Conservation (phyloP, 2,888 invertebrate genomes). For the Mythimna impura region DNA sequence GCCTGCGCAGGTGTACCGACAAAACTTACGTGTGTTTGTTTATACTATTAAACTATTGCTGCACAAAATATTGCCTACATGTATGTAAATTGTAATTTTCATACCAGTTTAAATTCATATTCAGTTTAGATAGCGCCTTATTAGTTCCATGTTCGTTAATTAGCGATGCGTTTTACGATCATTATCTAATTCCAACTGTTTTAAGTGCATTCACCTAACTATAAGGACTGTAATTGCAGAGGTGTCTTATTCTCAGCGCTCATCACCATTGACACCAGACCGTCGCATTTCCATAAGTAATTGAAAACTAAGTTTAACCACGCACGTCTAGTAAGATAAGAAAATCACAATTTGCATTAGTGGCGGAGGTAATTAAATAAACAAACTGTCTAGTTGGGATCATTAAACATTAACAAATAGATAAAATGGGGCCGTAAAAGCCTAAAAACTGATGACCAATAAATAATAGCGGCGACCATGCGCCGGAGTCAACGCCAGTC, state of each 20-base stretch:
- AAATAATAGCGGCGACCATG: conserved; percentile 83
- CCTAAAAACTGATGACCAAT: conserved; percentile 82
- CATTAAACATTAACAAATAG: conserved; percentile 82
- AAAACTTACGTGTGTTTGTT: conserved; percentile 60
- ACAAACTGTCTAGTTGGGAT: conserved; percentile 78
- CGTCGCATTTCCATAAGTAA: conserved; percentile 72
- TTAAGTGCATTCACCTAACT: conserved; percentile 44
- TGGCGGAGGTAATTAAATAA: conserved; percentile 79
- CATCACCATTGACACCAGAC: conserved; percentile 37
- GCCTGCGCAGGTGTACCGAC: conserved; percentile 69
- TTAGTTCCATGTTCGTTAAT: conserved; percentile 55
- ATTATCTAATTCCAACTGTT: conserved; percentile 52
- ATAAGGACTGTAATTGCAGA: conserved; percentile 32
- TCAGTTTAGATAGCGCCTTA: conserved; percentile 34
- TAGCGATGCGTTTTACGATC: conserved; percentile 58
- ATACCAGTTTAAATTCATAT: conserved; percentile 38
- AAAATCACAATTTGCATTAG: conserved; percentile 77
- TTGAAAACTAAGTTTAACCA: conserved; percentile 69
- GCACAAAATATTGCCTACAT: conserved; percentile 52
- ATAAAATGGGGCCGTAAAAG: conserved; percentile 84
- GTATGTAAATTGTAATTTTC: conserved; percentile 38
- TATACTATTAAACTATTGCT: conserved; percentile 61
- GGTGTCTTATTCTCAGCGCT: conserved; percentile 21
- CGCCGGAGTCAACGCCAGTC: conserved; percentile 88
- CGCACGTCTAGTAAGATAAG: conserved; percentile 71